Conservation (phyloP, 2,113 vertebrate species). For the Trachemys scripta region DNA sequence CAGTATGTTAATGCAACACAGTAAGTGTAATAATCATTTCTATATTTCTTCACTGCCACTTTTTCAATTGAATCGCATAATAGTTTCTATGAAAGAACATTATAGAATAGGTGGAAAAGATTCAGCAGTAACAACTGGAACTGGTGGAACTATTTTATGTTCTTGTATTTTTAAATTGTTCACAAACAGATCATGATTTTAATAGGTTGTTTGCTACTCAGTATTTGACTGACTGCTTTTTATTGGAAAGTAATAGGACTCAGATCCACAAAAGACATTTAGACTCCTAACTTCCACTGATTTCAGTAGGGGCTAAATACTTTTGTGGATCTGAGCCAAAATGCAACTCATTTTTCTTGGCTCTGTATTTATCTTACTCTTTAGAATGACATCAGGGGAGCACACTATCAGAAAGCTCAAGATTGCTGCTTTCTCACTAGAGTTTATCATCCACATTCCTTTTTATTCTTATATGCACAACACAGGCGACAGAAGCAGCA, state of each 20-base stretch:
- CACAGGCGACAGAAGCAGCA: background rate
- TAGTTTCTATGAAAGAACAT: background rate
- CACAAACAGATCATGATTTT: background rate
- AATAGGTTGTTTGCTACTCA: background rate
- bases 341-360: background rate
- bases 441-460: background rate
- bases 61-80: background rate
- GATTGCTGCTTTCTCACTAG: background rate
- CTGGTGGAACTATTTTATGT: background rate
- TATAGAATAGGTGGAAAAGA: background rate
- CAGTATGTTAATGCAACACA: background rate
- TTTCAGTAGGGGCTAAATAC: background rate
- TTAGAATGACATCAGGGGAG: background rate
- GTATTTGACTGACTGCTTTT: background rate
- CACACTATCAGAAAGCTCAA: background rate
- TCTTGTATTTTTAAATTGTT: background rate
- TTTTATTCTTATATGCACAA: background rate
- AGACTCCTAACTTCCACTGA: background rate
- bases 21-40: background rate
- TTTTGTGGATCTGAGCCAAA: background rate
- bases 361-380: background rate
- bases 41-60: background rate
- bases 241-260: background rate
- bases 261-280: too few species aligned
- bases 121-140: background rate